Base-by-base conservation (phyloP, 1,140 invertebrate genomes). In the Mya arenaria region DNA sequence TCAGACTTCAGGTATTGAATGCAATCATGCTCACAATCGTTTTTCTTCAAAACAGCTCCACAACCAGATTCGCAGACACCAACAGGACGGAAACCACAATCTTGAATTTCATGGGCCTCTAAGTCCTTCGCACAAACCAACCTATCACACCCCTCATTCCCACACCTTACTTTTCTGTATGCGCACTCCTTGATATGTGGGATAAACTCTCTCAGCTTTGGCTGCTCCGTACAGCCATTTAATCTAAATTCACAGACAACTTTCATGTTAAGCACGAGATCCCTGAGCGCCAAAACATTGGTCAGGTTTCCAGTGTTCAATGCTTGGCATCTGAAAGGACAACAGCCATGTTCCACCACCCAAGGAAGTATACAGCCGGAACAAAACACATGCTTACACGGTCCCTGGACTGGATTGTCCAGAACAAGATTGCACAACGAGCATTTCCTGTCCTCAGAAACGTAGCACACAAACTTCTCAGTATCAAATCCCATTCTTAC, bases 361-460 rank as follows among this genome's bases (percentile, higher is more conserved):
- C 87, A 89, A 8, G 86, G 88, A n/a, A 87, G 55, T 34, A 88
- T 86, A 73, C 88, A 89, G 15, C 85, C 79, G 0, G 87, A 89
- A 69, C 88, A 88, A 75, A 88, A 89, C 37, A 88, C 84, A 58
- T 89, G 88, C 23, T 73, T 75, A 58, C 88, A 89, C 4, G 85
- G 81, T 15, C 85, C 80, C 15, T 84, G 48, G 19, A 89, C 84
- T 0, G 88, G 87, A 72, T 89, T 88, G 62, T 87, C 87, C 52
- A 89, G 56, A 8, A 89, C 88, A 8, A 84, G 83, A 15, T 63
- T 58, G 56, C 88, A 89, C 44, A 89, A 60, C 15, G 66, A 25
- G 52, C 88, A 89, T 41, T 87, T 88, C 62, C 85, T 84, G 37
- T 89, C 87, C 37, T 89, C 87, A 1, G 82, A 82, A 30, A 89